Percentiles rank a stretch among this genome's conserved stretches.
phyloP scores from a whole-genome alignment of 1,140 invertebrate genomes.

The Phenacoccus solenopsis region DNA sequence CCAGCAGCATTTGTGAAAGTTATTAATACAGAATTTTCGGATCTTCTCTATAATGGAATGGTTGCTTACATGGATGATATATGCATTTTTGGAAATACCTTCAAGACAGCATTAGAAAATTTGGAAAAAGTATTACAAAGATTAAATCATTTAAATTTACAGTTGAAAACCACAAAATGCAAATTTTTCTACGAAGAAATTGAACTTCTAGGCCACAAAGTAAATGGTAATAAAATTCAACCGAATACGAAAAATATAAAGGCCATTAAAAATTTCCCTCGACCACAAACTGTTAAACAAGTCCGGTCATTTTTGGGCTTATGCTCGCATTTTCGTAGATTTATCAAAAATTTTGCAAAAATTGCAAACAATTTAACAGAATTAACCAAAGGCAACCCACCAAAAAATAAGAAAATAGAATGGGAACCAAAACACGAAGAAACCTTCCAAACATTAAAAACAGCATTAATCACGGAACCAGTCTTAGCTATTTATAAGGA shows the following conservation, averaged over 20 bases:
- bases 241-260: not conserved
- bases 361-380: no score
- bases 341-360: not conserved
- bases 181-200: not conserved
- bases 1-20: not conserved
- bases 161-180: not conserved
- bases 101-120: not conserved
- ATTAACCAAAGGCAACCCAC: no score
- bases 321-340: not conserved
- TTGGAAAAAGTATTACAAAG: not conserved
- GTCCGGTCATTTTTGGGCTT: not conserved
- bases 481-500: no score
- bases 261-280: not conserved
- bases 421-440: no score
- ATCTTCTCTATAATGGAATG: not conserved
- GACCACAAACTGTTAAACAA: not conserved
- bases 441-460: no score
- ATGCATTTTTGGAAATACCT: not conserved
- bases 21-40: not conserved
- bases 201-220: not conserved
- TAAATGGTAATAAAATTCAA: not conserved
- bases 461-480: no score
- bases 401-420: no score
- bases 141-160: not conserved
- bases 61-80: not conserved